A percentile compares a stretch with the other conserved stretches of the same genome.
These are phyloP conservation scores for Saturnia japonica DNA, from an alignment of 2,888 invertebrate species.

Conservation along the genomic window DNA sequence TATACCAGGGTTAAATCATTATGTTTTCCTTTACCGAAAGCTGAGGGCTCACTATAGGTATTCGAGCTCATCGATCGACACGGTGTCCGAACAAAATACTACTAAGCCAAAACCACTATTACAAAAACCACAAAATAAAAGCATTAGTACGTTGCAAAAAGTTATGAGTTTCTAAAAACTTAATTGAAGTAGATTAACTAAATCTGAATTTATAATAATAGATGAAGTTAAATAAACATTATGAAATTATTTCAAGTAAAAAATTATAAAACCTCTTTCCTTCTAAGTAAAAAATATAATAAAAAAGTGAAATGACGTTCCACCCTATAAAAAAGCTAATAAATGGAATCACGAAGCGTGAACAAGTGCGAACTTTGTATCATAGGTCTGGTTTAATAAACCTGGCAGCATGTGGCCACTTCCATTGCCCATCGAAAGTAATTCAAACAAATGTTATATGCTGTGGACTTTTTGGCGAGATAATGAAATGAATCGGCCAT, in stretches of 20 bases:
- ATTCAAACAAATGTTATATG: conserved; percentile 62
- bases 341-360: conserved; percentile 18
- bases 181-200: neutral
- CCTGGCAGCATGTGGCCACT: conserved; percentile 35
- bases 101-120: neutral
- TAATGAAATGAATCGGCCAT: neutral
- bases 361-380: conserved; percentile 20
- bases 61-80: neutral
- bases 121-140: neutral
- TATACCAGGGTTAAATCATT: too few relatives aligned
- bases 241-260: neutral
- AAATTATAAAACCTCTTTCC: neutral
- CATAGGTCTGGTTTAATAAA: conserved; percentile 25
- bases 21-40: too few relatives aligned
- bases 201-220: neutral
- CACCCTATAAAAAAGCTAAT: conserved; percentile 20
- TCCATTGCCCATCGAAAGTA: conserved; percentile 38
- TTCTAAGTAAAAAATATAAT: neutral
- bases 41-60: too few relatives aligned
- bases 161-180: neutral
- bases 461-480: conserved; percentile 22
- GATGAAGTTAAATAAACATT: neutral
- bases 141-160: neutral
- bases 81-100: neutral
- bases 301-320: conserved; percentile 10